Evolutionary conservation across 2,888 invertebrate species (phyloP).

Genomic region (Nowickia ferox): DNA sequence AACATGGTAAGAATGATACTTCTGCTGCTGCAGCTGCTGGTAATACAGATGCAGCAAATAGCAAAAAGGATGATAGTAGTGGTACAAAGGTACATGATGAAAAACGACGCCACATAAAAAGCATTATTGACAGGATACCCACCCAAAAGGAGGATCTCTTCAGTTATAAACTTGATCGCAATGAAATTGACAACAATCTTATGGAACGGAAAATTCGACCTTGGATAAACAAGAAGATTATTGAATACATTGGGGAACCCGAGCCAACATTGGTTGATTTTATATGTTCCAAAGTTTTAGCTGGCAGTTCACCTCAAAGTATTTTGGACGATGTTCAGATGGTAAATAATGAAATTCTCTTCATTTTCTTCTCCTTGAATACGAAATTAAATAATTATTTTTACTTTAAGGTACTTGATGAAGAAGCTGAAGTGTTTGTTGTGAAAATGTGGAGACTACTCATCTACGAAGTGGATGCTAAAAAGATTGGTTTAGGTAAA

Average conservation of each 20-base stretch:
- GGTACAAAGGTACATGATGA: conserved; percentile 92
- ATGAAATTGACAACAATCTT: conserved; percentile 88
- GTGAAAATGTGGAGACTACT: conserved; percentile 99
- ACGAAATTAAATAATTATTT: not conserved
- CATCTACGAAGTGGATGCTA: conserved; percentile 99
- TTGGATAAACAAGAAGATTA: conserved; percentile 99
- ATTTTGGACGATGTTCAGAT: conserved; percentile 99
- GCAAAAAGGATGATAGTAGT: conserved; percentile 85
- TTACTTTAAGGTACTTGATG: conserved; percentile 94
- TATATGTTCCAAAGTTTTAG: conserved; percentile 98
- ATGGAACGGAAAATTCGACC: conserved; percentile 99
- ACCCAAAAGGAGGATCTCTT: conserved; percentile 98
- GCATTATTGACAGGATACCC: conserved; percentile 98
- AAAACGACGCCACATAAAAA: conserved; percentile 97
- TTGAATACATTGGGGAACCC: conserved; percentile 99
- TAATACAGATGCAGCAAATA: conserved; percentile 73
- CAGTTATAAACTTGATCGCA: conserved; percentile 96
- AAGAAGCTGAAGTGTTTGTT: conserved; percentile 99
- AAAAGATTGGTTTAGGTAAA: conserved; percentile 95
- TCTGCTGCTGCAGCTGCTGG: conserved; percentile 74
- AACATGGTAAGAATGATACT: conserved; percentile 79
- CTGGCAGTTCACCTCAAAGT: conserved; percentile 95
- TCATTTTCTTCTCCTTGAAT: not conserved
- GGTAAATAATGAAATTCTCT: conserved; percentile 85
- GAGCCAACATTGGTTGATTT: conserved; percentile 99